Base-by-base conservation (phyloP, 2,113 vertebrate genomes). In the Willisornis vidua region DNA sequence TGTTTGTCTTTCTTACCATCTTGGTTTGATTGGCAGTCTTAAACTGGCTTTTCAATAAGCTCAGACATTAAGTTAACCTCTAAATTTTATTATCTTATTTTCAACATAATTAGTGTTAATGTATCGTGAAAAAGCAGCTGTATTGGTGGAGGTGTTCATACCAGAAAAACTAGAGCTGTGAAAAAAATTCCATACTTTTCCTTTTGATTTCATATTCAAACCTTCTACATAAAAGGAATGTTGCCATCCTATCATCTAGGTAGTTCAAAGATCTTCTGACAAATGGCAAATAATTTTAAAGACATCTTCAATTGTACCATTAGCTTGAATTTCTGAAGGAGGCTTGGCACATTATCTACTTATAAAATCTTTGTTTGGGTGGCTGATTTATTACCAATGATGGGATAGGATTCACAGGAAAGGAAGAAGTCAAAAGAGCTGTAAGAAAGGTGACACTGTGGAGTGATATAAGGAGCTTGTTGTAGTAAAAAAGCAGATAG, bases 401-500 rank as follows among this genome's bases (percentile, higher is more conserved):
- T 57, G 25, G 31, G 61, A 61, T 58, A 51, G 78, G n/a, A 55
- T 41, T 45, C 29, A 71, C 7, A 58, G 15, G 14, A 45, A 89
- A 23, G 12, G 5, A 51, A 83, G 58, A 70, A 45, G 8, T 7
- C 31, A 23, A 16, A 31, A 63, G 37, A 71, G 15, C 10, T 15
- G 14, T 57, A 61, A 75, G 73, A 66, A 62, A 80, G 48, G 43
- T 9, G 41, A 17, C 43, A 35, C 31, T 62, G 22, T 18, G 79
- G 31, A 61, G 62, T 0, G 1, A 18, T 29, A 57, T 0, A 3
- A 57, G 8, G 24, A 79, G 23, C 29, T 79, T 62, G 37, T n/a
- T 79, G 14, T 29, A 52, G 28, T 48, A 41, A 82, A 73, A 82
- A 62, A 35, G 16, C 3, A 49, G 31, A 17, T 88, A 70, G 25